Evolutionary conservation across 2,113 vertebrate genomes (phyloP).

Genomic region (Menidia beryllina): DNA sequence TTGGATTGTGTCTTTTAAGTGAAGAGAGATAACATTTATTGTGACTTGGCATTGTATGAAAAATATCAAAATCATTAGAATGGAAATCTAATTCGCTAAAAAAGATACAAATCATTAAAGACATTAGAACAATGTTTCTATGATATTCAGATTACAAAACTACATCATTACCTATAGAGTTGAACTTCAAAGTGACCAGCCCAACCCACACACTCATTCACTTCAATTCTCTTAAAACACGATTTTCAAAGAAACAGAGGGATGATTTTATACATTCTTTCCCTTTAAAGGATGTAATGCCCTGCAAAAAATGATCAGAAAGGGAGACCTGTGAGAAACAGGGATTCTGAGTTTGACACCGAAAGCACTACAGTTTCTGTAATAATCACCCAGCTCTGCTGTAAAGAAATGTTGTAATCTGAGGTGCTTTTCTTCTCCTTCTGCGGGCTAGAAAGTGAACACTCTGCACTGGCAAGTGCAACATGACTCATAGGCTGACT

Average conservation of each 20-base stretch:
- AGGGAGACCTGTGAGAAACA: not conserved
- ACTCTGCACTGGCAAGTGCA: not conserved
- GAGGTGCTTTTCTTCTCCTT: conserved; percentile 24
- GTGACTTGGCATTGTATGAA: too few relatives aligned
- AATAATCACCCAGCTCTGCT: not conserved
- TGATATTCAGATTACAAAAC: not conserved
- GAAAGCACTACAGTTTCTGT: conserved; percentile 19
- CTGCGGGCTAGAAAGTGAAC: conserved; percentile 23
- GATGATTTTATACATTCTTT: conserved; percentile 29
- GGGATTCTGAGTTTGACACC: not conserved
- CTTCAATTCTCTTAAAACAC: conserved; percentile 47
- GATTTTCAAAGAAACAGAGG: conserved; percentile 55
- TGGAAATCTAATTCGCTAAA: too few relatives aligned
- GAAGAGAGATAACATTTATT: too few relatives aligned
- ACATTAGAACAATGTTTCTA: conserved; percentile 25
- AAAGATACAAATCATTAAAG: conserved; percentile 1
- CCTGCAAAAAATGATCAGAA: too few relatives aligned
- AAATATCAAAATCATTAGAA: too few relatives aligned
- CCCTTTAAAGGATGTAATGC: too few relatives aligned
- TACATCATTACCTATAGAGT: conserved; percentile 14
- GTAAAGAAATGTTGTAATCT: conserved; percentile 29
- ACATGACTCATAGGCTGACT: conserved; percentile 3
- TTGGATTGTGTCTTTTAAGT: too few relatives aligned
- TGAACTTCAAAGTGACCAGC: not conserved
- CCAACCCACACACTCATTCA: not conserved